Evolutionary conservation across 1,140 invertebrate genomes (phyloP).

Genomic region (Trachymyrmex cornetzi): DNA sequence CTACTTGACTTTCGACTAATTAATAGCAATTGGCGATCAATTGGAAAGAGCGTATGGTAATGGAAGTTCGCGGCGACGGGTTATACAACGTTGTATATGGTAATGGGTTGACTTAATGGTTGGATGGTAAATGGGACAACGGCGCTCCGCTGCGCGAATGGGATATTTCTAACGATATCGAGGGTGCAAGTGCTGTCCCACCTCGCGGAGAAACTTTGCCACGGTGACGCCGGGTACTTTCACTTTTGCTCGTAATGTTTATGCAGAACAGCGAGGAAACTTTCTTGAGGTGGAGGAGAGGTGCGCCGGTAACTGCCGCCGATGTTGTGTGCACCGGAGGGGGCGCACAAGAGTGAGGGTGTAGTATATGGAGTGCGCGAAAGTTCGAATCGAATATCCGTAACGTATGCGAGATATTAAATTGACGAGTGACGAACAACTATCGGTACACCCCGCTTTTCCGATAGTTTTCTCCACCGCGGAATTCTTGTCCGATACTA

Average conservation of each 20-base stretch:
- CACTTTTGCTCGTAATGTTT: constrained; percentile 86
- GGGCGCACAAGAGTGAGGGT: constrained; percentile 37
- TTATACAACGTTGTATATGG: constrained; percentile 59
- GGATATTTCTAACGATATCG: constrained; percentile 70
- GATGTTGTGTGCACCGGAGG: constrained; percentile 49
- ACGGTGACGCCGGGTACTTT: constrained; percentile 83
- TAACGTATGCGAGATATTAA: constrained; percentile 67
- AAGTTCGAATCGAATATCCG: constrained; percentile 75
- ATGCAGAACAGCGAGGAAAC: constrained; percentile 85
- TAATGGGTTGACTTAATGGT: constrained; percentile 63
- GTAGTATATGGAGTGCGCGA: constrained; percentile 50
- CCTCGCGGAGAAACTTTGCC: constrained; percentile 80
- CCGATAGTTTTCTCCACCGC: constrained; percentile 48
- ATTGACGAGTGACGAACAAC: constrained; percentile 70
- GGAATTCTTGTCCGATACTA: constrained; percentile 49
- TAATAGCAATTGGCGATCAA: constrained; percentile 54
- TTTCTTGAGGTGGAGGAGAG: constrained; percentile 80
- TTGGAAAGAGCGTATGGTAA: constrained; percentile 58
- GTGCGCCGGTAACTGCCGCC: constrained; percentile 74
- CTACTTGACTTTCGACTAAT: constrained; percentile 27
- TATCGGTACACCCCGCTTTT: constrained; percentile 38
- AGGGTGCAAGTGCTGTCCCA: constrained; percentile 75
- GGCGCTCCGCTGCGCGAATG: constrained; percentile 32
- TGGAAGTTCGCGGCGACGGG: constrained; percentile 47
- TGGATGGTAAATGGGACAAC: constrained; percentile 57